These are phyloP conservation scores for Naja naja DNA, from an alignment of 2,113 vertebrate species.

Conservation along the genomic window DNA sequence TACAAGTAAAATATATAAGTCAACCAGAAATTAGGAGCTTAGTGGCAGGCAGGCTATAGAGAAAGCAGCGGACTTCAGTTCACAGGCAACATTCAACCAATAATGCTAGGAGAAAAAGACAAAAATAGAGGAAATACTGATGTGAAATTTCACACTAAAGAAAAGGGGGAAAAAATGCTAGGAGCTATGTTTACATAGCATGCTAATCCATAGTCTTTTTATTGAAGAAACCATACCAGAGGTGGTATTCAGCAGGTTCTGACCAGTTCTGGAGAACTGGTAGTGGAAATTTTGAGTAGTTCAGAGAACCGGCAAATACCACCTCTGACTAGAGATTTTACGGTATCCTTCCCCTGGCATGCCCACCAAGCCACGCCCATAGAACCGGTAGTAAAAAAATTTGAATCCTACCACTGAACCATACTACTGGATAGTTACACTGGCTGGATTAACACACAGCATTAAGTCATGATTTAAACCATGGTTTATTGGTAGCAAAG, in stretches of 20 bases:
- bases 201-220: neutral
- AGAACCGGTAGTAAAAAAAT: no score
- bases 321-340: no score
- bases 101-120: neutral
- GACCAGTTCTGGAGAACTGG: no score
- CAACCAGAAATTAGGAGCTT: constrained; percentile 54
- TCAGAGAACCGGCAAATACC: no score
- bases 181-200: neutral
- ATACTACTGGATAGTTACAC: neutral
- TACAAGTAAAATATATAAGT: constrained; percentile 33
- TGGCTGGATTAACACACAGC: neutral
- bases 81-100: neutral
- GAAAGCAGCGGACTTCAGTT: constrained; percentile 24
- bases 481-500: neutral
- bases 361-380: no score
- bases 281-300: no score
- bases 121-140: constrained; percentile 28
- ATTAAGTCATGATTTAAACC: neutral
- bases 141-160: neutral
- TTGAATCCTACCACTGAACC: no score
- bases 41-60: constrained; percentile 25
- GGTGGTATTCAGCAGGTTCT: no score
- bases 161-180: neutral
- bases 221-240: neutral
- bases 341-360: no score